A percentile compares a stretch with the other conserved stretches of the same genome.
Evolutionary conservation across 2,888 invertebrate species (phyloP).

Genomic region (Anodontia alba): DNA sequence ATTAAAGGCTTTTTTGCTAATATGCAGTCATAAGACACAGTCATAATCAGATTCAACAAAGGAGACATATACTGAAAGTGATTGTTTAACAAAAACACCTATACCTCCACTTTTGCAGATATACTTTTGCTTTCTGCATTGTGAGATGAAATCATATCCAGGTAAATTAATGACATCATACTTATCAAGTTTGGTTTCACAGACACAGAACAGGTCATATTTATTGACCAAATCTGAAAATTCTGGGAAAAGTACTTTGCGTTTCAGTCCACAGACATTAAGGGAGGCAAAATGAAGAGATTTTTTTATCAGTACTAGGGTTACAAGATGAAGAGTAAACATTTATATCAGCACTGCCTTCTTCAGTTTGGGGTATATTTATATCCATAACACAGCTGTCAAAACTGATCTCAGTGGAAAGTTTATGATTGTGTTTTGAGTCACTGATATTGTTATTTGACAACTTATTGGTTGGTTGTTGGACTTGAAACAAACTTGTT

Average conservation of each 20-base stretch:
- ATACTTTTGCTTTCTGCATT: constrained; percentile 8
- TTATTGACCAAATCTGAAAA: constrained; percentile 1
- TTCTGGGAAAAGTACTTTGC: constrained; percentile 12
- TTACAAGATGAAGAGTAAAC: neutral
- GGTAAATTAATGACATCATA: constrained; percentile 3
- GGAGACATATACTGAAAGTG: neutral
- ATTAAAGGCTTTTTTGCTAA: neutral
- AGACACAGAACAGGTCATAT: constrained; percentile 8
- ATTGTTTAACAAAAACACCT: constrained; percentile 3
- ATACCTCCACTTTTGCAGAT: constrained; percentile 9
- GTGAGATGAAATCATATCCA: neutral
- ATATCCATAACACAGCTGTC: too few species aligned
- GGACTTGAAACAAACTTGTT: neutral
- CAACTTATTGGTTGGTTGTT: neutral
- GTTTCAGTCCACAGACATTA: constrained; percentile 3
- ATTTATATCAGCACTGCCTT: neutral
- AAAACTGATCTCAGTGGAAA: neutral
- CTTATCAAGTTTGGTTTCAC: constrained; percentile 9
- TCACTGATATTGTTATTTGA: neutral
- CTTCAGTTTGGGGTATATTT: neutral
- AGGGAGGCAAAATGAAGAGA: neutral
- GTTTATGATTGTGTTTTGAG: neutral
- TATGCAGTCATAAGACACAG: neutral
- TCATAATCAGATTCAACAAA: constrained; percentile 10
- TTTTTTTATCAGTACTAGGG: neutral